Base-by-base conservation (phyloP, 64 coral and sea anemone species). In the Trachythela sp. region DNA sequence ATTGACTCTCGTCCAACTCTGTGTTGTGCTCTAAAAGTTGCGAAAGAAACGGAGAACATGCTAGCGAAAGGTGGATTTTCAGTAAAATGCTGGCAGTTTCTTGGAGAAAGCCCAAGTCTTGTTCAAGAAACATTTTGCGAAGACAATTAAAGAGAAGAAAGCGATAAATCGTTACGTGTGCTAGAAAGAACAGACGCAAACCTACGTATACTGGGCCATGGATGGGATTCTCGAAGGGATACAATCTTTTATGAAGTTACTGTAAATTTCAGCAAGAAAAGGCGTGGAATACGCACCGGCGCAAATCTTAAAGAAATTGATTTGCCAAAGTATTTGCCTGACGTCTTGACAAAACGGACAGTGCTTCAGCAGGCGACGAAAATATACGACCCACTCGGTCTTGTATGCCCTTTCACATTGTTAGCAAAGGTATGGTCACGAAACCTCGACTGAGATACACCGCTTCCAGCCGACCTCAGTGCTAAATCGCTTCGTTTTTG, bases 241-340 rank as follows among this genome's bases (percentile, higher is more conserved):
- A 35, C 30, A 1, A 34, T 77, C 4, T 5, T 77, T 3, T 77
- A 77, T 77, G 71, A 77, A 77, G 31, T 77, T 27, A 77, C 71
- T 32, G 2, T 77, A 77, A 77, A 77, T 18, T 77, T 77, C 27
- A 27, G 71, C 71, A 77, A 77, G 71, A 77, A 77, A 77, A 77
- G 71, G 36, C 71, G 71, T 15, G 71, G 71, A 18, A 77, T 77
- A 34, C 31, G 71, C 17, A 70, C 30, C 9, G 24, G 64, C 8
- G 20, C 31, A 7, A 77, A 34, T 38, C 26, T 35, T 2, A 77
- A 17, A 4, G 20, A 2, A 32, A 22, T n/a, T 70, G 64, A n/a
- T 24, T 38, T 38, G 7, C 71, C 71, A 34, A 18, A 6, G 7
- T 6, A 4, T 2, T 77, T 77, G 71, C 71, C 71, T 38, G 4